Conservation (phyloP, 2,888 invertebrate species). For the Mantis religiosa region DNA sequence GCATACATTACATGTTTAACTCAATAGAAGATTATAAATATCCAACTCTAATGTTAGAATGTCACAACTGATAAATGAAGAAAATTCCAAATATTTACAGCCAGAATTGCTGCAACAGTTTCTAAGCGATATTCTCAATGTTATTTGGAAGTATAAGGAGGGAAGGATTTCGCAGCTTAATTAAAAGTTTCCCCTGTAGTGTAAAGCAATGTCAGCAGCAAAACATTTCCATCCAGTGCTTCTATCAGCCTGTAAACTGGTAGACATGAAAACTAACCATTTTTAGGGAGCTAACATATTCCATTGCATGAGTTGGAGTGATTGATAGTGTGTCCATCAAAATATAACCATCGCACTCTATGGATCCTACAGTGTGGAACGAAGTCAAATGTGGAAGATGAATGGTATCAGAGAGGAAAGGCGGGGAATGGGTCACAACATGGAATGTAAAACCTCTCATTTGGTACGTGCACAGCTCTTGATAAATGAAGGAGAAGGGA, state of each 20-base stretch:
- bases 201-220: background rate
- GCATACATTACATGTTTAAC: no score
- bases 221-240: background rate
- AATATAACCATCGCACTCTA: background rate
- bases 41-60: no score
- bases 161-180: background rate
- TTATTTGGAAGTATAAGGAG: no score
- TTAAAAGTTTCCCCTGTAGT: background rate
- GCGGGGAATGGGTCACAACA: background rate
- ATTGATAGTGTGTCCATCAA: background rate
- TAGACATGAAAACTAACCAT: background rate
- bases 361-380: background rate
- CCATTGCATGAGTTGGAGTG: background rate
- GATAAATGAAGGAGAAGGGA: background rate
- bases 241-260: background rate
- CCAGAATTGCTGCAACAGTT: no score
- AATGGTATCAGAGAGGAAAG: background rate
- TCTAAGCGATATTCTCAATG: no score
- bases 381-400: background rate
- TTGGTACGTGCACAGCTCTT: background rate
- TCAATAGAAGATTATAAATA: no score
- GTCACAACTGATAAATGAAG: no score
- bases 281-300: background rate
- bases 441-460: background rate
- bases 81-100: no score